Conservation (phyloP, 2,888 invertebrate species). For the Volucella inanis region DNA sequence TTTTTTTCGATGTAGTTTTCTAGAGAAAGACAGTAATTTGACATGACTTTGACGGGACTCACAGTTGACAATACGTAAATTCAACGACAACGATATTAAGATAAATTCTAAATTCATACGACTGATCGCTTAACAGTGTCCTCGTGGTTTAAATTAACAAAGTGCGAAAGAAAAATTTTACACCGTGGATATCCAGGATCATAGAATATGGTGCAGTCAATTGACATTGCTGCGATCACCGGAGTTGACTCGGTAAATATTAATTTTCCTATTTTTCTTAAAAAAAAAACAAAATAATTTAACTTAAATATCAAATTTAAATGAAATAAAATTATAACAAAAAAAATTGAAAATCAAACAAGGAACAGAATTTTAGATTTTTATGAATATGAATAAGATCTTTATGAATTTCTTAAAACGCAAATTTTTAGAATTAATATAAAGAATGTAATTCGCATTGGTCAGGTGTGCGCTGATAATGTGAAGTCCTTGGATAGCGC, state of each 20-base stretch:
- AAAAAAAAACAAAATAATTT: not conserved
- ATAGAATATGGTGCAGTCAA: conserved; percentile 81
- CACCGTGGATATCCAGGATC: conserved; percentile 67
- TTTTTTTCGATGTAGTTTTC: conserved; percentile 36
- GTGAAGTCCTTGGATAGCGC: too few relatives aligned
- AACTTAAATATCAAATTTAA: too few relatives aligned
- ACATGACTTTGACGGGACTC: conserved; percentile 47
- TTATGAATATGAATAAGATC: not conserved
- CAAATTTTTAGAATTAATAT: too few relatives aligned
- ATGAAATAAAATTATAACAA: too few relatives aligned
- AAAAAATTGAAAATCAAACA: too few relatives aligned
- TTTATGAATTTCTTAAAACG: too few relatives aligned
- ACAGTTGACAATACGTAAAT: not conserved
- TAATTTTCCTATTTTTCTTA: not conserved
- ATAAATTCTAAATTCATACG: conserved; percentile 20
- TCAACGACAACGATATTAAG: conserved; percentile 19
- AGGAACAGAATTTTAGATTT: not conserved
- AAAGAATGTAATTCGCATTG: too few relatives aligned
- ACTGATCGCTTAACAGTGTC: conserved; percentile 8
- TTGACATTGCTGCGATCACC: conserved; percentile 82
- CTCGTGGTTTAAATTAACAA: conserved; percentile 22
- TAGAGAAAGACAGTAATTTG: conserved; percentile 54
- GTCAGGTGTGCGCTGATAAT: too few relatives aligned
- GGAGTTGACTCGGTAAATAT: conserved; percentile 81
- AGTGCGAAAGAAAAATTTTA: conserved; percentile 40